Percentiles rank a stretch among this genome's conserved stretches.
Conservation (phyloP, 92 coral and sea anemone genomes). For the Actinernus sp. region DNA sequence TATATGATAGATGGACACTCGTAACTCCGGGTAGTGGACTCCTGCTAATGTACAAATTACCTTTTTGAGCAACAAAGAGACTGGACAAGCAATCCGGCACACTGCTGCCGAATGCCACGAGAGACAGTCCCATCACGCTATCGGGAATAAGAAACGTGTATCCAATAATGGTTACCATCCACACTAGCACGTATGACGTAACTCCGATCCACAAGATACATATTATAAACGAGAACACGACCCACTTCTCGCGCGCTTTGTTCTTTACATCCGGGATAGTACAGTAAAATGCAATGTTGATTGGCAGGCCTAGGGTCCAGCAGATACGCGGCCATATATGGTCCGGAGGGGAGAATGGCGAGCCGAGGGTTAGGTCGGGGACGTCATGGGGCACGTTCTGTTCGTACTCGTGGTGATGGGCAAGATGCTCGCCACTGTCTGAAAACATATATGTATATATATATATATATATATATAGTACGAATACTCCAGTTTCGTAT, state of each 20-base stretch:
- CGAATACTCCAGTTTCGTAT: too few relatives aligned
- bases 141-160: constrained; percentile 96
- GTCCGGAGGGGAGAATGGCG: constrained; percentile 84
- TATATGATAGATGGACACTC: too few relatives aligned
- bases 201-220: constrained; percentile 96
- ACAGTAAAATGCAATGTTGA: constrained; percentile 68
- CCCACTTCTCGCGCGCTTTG: constrained; percentile 84
- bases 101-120: constrained; percentile 99
- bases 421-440: constrained; percentile 82
- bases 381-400: constrained; percentile 86
- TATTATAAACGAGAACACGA: constrained; percentile 73
- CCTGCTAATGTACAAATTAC: constrained; percentile 49
- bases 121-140: constrained; percentile 96
- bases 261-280: constrained; percentile 96
- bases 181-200: constrained; percentile 94
- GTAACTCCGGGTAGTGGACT: too few relatives aligned
- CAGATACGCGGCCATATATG: constrained; percentile 81
- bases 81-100: constrained; percentile 98
- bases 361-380: constrained; percentile 93
- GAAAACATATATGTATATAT: not conserved
- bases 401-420: constrained; percentile 87
- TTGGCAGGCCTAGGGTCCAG: constrained; percentile 90
- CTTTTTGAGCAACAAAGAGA: constrained; percentile 96
- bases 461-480: too few relatives aligned
- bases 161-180: constrained; percentile 99